phyloP scores from a whole-genome alignment of 1,140 invertebrate genomes.

The Thrips palmi region DNA sequence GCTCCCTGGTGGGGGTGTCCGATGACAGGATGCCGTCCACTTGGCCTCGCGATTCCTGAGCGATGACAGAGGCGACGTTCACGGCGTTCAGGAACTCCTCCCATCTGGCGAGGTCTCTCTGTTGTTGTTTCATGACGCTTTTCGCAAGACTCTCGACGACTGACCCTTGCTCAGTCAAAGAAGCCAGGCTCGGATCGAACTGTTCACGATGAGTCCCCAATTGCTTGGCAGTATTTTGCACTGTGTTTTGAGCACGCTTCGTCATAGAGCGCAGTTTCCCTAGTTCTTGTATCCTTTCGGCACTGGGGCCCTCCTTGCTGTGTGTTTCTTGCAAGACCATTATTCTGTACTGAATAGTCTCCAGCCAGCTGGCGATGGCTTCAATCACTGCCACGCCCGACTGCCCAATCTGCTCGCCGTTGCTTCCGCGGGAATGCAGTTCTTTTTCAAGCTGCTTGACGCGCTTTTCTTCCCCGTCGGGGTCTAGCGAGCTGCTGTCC shows the following conservation, averaged over 20 bases:
- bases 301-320: conserved; percentile 26
- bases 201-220: no score
- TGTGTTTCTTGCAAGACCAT: conserved; percentile 34
- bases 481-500: no score
- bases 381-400: conserved; percentile 53
- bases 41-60: conserved; percentile 31
- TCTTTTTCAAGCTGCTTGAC: no score
- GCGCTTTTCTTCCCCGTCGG: no score
- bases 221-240: no score
- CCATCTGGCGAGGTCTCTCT: conserved; percentile 40
- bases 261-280: conserved; percentile 29
- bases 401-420: no score
- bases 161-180: no score
- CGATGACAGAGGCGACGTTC: conserved; percentile 28
- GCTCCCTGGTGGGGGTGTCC: no score
- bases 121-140: conserved; percentile 7
- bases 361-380: conserved; percentile 59
- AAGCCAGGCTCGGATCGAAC: no score
- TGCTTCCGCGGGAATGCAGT: no score
- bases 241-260: conserved; percentile 35
- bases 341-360: conserved; percentile 66
- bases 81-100: conserved; percentile 42
- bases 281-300: conserved; percentile 10
- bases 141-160: conserved; percentile 1
- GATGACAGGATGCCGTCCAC: conserved; percentile 31